Percentiles rank a stretch among this genome's conserved stretches.
Conservation (phyloP, 2,797 vertebrate species). For the Chelon auratus region DNA sequence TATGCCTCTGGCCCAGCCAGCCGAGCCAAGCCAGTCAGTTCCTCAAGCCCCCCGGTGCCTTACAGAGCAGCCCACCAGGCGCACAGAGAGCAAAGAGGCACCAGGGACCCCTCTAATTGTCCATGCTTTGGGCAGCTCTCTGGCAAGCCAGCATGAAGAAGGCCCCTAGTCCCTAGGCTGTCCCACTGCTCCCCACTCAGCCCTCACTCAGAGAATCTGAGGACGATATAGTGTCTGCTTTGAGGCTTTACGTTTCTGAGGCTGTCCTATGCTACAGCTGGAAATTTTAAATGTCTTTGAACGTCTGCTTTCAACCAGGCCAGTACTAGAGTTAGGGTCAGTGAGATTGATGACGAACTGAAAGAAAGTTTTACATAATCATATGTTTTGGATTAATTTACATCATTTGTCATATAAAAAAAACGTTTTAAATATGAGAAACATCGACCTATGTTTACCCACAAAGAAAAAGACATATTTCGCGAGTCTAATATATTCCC, state of each 20-base stretch:
- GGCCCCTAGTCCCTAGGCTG: slow-evolving; percentile 78
- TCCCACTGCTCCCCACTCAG: slow-evolving; percentile 75
- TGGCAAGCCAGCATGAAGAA: slow-evolving; percentile 84
- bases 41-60: slow-evolving; percentile 77
- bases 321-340: slow-evolving; percentile 42
- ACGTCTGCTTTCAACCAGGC: slow-evolving; percentile 68
- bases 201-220: slow-evolving; percentile 74
- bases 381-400: no score
- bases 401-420: no score
- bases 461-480: neutral
- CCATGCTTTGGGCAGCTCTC: slow-evolving; percentile 85
- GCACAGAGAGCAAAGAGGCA: slow-evolving; percentile 88
- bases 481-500: slow-evolving; percentile 11
- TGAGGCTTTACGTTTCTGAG: slow-evolving; percentile 75
- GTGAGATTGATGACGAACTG: neutral
- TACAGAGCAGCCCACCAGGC: slow-evolving; percentile 82
- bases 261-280: slow-evolving; percentile 51
- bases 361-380: neutral
- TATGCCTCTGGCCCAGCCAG: slow-evolving; percentile 84
- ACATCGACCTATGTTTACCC: neutral
- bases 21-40: slow-evolving; percentile 74
- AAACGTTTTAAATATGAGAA: no score
- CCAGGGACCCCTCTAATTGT: slow-evolving; percentile 88
- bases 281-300: slow-evolving; percentile 73
- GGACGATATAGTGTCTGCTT: slow-evolving; percentile 76